Conservation (phyloP, 2,113 vertebrate genomes). For the Cranoglanis bouderius region DNA sequence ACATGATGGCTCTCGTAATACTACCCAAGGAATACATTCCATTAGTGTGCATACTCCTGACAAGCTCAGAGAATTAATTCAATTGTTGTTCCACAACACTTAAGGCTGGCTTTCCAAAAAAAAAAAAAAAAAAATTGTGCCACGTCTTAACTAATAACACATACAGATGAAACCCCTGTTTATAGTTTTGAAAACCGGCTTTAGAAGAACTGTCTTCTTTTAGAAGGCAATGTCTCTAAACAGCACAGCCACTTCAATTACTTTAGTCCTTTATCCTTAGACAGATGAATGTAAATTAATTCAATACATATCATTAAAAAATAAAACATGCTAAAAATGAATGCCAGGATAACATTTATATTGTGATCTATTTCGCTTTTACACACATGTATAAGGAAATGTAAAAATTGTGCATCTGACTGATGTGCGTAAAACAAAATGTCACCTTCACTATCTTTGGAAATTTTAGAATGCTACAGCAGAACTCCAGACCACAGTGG, state of each 20-base stretch:
- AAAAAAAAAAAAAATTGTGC: background rate
- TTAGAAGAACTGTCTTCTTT: background rate
- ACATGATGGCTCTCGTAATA: background rate
- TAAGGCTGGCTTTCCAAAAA: background rate
- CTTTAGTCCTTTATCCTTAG: background rate
- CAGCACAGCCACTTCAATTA: background rate
- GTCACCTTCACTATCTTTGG: constrained; percentile 51
- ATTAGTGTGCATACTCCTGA: background rate
- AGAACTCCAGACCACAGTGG: background rate
- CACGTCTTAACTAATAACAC: background rate
- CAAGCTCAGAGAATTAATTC: background rate
- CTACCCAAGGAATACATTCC: background rate
- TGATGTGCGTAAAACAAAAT: constrained; percentile 70
- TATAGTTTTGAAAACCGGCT: background rate
- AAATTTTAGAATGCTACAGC: background rate
- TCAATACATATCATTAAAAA: background rate
- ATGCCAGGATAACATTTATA: background rate
- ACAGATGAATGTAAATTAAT: background rate
- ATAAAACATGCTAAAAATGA: background rate
- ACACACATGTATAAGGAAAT: constrained; percentile 2
- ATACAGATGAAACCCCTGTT: background rate
- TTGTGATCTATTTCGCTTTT: background rate
- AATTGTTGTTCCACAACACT: background rate
- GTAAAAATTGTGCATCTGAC: constrained; percentile 32
- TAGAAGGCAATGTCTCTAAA: background rate